These are phyloP conservation scores for Gallinago jamesoni DNA, from an alignment of 2,113 vertebrate genomes.

Conservation along the genomic window DNA sequence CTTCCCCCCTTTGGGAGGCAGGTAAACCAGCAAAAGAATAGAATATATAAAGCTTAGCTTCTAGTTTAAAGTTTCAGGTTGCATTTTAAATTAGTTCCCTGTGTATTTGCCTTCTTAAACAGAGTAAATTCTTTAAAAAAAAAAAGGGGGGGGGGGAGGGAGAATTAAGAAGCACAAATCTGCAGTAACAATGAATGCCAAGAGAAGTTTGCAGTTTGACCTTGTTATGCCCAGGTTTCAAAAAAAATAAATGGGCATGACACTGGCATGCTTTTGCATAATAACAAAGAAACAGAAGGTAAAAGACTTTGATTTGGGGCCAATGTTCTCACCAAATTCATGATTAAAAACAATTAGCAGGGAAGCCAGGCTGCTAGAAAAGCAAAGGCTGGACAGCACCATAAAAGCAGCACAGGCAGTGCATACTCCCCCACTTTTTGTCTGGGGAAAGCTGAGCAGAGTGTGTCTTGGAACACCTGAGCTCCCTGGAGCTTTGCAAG, in stretches of 20 bases:
- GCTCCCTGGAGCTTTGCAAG: not conserved
- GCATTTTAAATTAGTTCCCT: not conserved
- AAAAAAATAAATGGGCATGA: not conserved
- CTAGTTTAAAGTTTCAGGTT: not conserved
- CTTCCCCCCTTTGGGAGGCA: not conserved
- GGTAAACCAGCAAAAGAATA: not conserved
- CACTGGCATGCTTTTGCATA: not conserved
- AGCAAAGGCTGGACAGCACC: not conserved
- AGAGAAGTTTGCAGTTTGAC: not conserved
- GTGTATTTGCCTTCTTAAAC: not conserved
- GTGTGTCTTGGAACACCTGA: not conserved
- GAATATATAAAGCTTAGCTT: not conserved
- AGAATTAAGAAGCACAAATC: not conserved
- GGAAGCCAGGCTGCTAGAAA: not conserved
- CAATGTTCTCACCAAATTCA: not conserved
- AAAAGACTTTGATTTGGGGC: not conserved
- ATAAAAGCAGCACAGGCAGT: not conserved
- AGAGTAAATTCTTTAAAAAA: not conserved
- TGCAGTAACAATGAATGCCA: not conserved
- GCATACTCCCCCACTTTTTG: not conserved
- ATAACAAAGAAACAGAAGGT: not conserved
- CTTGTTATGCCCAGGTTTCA: not conserved
- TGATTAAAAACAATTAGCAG: not conserved
- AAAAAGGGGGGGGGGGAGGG: not conserved
- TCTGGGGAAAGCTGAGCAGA: not conserved